Base-by-base conservation (phyloP, 2,113 vertebrate species). In the Lota lota region DNA sequence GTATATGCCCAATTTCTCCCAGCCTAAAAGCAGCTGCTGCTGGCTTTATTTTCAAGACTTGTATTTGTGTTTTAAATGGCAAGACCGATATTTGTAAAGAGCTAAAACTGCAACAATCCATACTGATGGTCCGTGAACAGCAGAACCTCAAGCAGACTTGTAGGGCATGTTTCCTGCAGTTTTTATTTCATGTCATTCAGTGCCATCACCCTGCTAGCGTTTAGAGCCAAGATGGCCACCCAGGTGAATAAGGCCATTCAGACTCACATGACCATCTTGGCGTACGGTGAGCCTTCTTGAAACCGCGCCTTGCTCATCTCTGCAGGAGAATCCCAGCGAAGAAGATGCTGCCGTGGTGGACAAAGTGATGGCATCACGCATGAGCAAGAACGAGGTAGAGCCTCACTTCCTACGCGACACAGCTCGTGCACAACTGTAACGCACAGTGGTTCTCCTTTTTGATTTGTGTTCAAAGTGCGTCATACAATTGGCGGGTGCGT, bases 291-390 rank as follows among this genome's bases (percentile, higher is more conserved):
- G 17, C 53, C 53, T n/a, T 18, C 53, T n/a, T 18, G 2, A 18
- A 56, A 5, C 3, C 53, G 18, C 17, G 22, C 58, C 18, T 60
- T 64, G 4, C 17, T 61, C 79, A 50, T 16, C 40, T 76, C 57
- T 68, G 0, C 24, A 99, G 97, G 97, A 99, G 82, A 99, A 99
- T 81, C 97, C 97, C 24, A 96, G 93, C 88, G 97, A 99, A 86
- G 97, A 99, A 87, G 97, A 99, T 79, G 97, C 94, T 75, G 96
- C 97, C 33, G 95, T 99, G 88, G 97, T 99, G 70, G 97, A 99
- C 87, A 99, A 99, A 92, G 98, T 99, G 82, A 92, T 99, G 83
- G 95, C 96, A 36, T 97, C 94, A 61, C 95, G 93, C 47, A 73
- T 93, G n/a, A 67, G 88, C 53, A 99, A 99, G 88, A 98, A 96